Evolutionary conservation across 1,140 invertebrate genomes (phyloP).

Genomic region (Diachasmimorpha longicaudata): DNA sequence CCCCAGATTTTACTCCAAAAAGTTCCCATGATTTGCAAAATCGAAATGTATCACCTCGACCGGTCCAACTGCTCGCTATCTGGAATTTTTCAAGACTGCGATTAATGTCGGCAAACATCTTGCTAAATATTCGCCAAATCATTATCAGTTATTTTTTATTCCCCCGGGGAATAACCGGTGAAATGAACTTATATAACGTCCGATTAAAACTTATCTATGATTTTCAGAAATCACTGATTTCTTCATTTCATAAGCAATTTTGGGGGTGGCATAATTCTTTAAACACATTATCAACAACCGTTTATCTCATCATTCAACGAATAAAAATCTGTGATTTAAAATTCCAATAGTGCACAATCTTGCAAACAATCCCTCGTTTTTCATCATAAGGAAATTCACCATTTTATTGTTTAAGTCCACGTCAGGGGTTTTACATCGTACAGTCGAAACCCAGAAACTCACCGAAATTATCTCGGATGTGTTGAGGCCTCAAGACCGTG

Average conservation of each 20-base stretch:
- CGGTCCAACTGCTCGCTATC: background rate
- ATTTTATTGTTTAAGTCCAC: too few relatives aligned
- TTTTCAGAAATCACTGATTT: background rate
- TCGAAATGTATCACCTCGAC: background rate
- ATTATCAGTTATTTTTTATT: background rate
- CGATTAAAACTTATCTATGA: background rate
- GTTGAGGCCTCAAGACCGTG: background rate
- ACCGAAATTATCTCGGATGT: background rate
- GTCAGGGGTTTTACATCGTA: too few relatives aligned
- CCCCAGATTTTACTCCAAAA: conserved; percentile 23
- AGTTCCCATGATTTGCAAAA: conserved; percentile 2
- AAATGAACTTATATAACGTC: background rate
- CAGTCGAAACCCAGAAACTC: background rate
- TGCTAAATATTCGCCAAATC: background rate
- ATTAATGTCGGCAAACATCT: background rate
- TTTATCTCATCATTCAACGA: too few relatives aligned
- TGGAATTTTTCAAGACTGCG: background rate
- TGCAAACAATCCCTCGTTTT: too few relatives aligned
- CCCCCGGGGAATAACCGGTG: background rate
- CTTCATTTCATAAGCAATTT: background rate
- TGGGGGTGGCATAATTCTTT: background rate
- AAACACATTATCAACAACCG: too few relatives aligned
- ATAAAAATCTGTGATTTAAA: too few relatives aligned
- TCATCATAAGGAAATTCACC: too few relatives aligned
- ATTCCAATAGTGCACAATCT: too few relatives aligned